Base-by-base conservation (phyloP, 2,113 vertebrate genomes). In the Deroptyus accipitrinus region DNA sequence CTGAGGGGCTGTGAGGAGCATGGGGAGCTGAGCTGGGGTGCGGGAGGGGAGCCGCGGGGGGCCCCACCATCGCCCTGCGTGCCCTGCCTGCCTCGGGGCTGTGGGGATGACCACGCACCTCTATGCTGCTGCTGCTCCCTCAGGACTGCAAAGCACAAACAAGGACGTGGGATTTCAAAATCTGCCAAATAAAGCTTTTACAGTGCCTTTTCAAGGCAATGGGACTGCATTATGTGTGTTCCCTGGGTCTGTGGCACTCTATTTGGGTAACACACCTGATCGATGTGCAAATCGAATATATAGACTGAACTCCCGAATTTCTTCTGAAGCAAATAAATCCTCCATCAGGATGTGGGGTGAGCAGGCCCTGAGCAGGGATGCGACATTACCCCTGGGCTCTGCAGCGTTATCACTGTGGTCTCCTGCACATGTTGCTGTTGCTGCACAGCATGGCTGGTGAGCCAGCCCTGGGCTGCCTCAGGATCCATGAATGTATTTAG, bases 51-150 rank as follows among this genome's bases (percentile, higher is more conserved):
- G 11, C 6, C 48, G 10, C 2, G 1, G 17, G 20, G 37, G 35
- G 3, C 1, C 24, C 9, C 61, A 11, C 14, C 8, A 17, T n/a
- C 1, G 0, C 48, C n/a, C 54, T 6, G 30, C 6, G 0, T 51
- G 10, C 9, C 16, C 37, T 42, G 78, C 51, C 17, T 0, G 2
- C 12, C 39, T 19, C 1, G 1, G 42, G 11, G 12, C n/a, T 4
- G 1, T 2, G 4, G 59, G 30, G 19, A 24, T 0, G 5, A 17
- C 17, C 87, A 19, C 63, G 44, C 59, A 57, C 54, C 30, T 63
- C 37, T n/a, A 39, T 31, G 44, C 37, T 80, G 39, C 25, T 1
- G 0, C 42, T 24, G 78, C 70, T 72, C 88, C 63, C 15, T 9
- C 46, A 2, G 54, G 20, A 9, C 54, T 41, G 49, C 41, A 49